Base-by-base conservation (phyloP, 2,113 vertebrate species). In the Tapirus terrestris region DNA sequence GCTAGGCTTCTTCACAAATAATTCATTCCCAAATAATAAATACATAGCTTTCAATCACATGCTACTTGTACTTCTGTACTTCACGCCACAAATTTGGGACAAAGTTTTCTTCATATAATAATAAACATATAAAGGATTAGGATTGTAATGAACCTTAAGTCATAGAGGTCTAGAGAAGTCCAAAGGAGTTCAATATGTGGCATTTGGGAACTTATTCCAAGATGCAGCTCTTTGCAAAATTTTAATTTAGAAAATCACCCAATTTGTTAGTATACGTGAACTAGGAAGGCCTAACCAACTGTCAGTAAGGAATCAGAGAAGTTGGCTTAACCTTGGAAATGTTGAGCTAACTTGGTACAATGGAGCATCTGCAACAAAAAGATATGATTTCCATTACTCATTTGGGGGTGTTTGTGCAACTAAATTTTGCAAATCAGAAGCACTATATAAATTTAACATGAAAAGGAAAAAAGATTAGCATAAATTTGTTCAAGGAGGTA, bases 71-170 rank as follows among this genome's bases (percentile, higher is more conserved):
- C 11, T 81, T 97, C 72, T 91, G 56, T 89, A 92, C 48, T 97
- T 88, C 93, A 91, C 48, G 29, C 93, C 97, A 98, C 94, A 87
- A 97, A 98, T n/a, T 92, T 98, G 17, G 91, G 95, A 88, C 58
- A 91, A 95, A 0, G 0, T 36, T 98, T 98, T 89, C 48, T 81
- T 98, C 87, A 82, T 51, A 51, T 70, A 60, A 61, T 63, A 53
- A 84, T 70, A 89, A 92, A 65, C 11, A 72, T 43, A 70, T 8
- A 63, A 36, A 79, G 53, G 14, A 92, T 82, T 3, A 70, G 56
- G 21, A 82, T 70, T 45, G 25, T 51, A 67, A 61, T 80, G 33
- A 89, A 63, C 16, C 36, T 77, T 56, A 82, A 75, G n/a, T 72
- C 79, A 85, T 0, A 80, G 83, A 89, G 21, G 18, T 61, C 84